Conservation (phyloP, 1,140 invertebrate species). For the Calycopis cecrops region DNA sequence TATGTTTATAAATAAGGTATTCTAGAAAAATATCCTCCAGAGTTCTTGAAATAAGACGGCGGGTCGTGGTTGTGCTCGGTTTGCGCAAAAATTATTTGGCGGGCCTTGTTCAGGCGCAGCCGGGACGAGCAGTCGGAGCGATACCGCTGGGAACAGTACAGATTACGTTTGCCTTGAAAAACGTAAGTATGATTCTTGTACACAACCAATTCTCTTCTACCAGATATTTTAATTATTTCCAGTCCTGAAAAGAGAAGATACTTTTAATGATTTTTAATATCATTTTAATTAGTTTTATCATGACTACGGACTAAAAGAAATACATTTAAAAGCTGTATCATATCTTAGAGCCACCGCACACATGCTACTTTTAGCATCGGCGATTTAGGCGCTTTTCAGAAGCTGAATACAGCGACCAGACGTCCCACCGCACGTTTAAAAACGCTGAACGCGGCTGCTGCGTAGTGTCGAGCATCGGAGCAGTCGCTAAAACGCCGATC, state of each 20-base stretch:
- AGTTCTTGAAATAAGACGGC: constrained; percentile 14
- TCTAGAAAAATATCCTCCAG: background rate
- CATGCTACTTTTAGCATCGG: too few relatives aligned
- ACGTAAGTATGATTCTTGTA: constrained; percentile 31
- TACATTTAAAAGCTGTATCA: too few relatives aligned
- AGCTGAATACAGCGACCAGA: too few relatives aligned
- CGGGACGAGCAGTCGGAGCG: constrained; percentile 24
- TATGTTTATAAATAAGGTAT: too few relatives aligned
- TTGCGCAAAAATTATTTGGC: constrained; percentile 22
- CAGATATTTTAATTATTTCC: constrained; percentile 7
- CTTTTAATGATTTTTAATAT: background rate
- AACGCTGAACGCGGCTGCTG: too few relatives aligned
- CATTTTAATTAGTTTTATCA: too few relatives aligned
- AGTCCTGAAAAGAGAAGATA: constrained; percentile 6
- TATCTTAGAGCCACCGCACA: too few relatives aligned
- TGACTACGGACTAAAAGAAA: too few relatives aligned
- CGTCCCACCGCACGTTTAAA: too few relatives aligned
- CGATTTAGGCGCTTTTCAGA: too few relatives aligned
- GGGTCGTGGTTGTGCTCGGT: constrained; percentile 31
- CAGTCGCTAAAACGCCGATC: too few relatives aligned
- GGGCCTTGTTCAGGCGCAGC: constrained; percentile 25
- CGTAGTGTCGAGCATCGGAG: too few relatives aligned
- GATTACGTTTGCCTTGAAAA: constrained; percentile 23
- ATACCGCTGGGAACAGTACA: constrained; percentile 28
- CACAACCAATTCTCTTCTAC: constrained; percentile 14